Evolutionary conservation across 2,888 invertebrate species (phyloP).

Genomic region (Bombylius major): DNA sequence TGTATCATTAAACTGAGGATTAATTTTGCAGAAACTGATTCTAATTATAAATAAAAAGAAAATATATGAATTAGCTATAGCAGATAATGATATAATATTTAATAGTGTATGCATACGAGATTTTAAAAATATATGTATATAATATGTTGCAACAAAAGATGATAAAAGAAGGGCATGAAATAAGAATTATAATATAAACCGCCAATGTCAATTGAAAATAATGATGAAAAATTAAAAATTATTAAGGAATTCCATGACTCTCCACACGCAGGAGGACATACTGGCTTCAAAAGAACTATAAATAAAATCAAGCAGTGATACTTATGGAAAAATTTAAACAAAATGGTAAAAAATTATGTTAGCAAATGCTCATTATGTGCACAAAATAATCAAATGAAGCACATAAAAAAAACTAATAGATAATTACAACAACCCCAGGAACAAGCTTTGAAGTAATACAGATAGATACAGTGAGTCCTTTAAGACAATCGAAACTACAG

Average conservation of each 20-base stretch:
- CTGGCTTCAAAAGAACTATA: background rate
- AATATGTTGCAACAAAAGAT: background rate
- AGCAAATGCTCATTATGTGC: background rate
- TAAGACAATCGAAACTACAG: background rate
- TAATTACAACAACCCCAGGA: background rate
- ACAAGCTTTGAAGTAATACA: background rate
- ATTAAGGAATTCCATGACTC: background rate
- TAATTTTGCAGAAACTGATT: background rate
- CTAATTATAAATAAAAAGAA: background rate
- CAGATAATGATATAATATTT: background rate
- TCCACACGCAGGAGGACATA: background rate
- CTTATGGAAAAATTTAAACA: background rate
- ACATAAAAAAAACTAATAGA: background rate
- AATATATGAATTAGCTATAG: background rate
- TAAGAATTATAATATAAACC: background rate
- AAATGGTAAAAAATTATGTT: background rate
- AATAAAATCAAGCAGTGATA: background rate
- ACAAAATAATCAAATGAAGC: background rate
- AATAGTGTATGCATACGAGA: background rate
- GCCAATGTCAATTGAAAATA: background rate
- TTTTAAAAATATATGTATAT: background rate
- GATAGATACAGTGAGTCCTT: background rate
- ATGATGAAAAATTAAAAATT: background rate
- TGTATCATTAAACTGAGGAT: background rate
- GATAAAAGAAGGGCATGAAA: background rate